A percentile compares a stretch with the other conserved stretches of the same genome.
Conservation (phyloP, 2,888 invertebrate genomes). For the Hylaea fasciaria region DNA sequence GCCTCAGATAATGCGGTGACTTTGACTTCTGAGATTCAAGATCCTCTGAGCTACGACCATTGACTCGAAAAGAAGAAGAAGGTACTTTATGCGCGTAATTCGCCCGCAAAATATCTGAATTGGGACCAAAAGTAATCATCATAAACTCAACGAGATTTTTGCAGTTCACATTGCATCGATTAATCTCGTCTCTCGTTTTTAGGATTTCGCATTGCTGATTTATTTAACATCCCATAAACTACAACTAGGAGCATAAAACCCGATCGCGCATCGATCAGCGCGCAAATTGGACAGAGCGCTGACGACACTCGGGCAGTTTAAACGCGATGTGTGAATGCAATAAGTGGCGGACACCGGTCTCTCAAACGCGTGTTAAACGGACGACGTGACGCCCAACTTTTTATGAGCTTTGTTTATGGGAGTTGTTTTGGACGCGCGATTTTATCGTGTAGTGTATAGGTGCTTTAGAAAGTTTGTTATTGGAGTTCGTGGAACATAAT, state of each 20-base stretch:
- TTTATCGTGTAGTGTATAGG: slow-evolving; percentile 31
- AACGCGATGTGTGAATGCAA: slow-evolving; percentile 28
- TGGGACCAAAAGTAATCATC: no score
- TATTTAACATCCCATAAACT: slow-evolving; percentile 32
- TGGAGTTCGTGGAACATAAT: slow-evolving; percentile 7
- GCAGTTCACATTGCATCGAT: no score
- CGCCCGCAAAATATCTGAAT: no score
- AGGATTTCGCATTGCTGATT: slow-evolving; percentile 8
- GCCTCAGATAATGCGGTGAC: no score
- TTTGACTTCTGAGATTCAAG: no score
- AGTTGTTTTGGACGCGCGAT: slow-evolving; percentile 42
- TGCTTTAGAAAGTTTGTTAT: slow-evolving; percentile 12
- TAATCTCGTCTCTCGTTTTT: no score
- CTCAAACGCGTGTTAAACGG: slow-evolving; percentile 30
- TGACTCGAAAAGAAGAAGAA: no score
- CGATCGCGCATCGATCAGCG: slow-evolving; percentile 25
- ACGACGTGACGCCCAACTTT: slow-evolving; percentile 35
- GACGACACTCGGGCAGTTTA: neutral
- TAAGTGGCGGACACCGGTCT: slow-evolving; percentile 39
- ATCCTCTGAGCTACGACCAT: no score
- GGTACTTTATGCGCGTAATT: neutral
- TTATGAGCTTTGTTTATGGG: slow-evolving; percentile 49
- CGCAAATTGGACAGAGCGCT: slow-evolving; percentile 34
- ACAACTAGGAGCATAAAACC: slow-evolving; percentile 16
- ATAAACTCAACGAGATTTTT: no score